phyloP scores from a whole-genome alignment of 2,113 vertebrate species.

The Entomyzon cyanotis region DNA sequence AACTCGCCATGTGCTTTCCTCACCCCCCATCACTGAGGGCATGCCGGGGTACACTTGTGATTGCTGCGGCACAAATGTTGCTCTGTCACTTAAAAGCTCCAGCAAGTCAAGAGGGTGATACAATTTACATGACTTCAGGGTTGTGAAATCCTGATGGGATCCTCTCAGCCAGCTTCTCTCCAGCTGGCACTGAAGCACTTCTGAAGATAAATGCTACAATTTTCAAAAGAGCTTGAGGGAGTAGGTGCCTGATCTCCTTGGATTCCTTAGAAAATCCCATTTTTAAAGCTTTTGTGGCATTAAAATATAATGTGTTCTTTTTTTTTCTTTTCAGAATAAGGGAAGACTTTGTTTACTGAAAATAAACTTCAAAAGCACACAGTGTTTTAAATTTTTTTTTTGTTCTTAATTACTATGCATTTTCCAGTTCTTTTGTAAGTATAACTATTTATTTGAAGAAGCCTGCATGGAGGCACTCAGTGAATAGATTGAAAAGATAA shows the following conservation, averaged over 20 bases:
- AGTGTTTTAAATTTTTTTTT: not conserved
- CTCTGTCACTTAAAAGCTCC: not conserved
- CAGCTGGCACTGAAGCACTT: not conserved
- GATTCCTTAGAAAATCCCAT: constrained; percentile 21
- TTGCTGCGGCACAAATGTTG: not conserved
- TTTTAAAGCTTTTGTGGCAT: not conserved
- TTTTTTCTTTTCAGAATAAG: not conserved
- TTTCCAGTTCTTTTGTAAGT: not conserved
- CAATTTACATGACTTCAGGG: not conserved
- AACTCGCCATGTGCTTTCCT: not conserved
- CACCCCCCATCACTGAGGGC: not conserved
- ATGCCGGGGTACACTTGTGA: not conserved
- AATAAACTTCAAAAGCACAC: constrained; percentile 1
- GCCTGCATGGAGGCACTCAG: not conserved
- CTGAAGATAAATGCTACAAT: not conserved
- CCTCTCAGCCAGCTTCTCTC: not conserved
- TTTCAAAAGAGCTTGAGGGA: constrained; percentile 20
- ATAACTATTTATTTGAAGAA: not conserved
- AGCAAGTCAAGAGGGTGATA: not conserved
- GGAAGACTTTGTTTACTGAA: constrained; percentile 24
- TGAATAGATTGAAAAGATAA: constrained; percentile 29
- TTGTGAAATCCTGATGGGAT: not conserved
- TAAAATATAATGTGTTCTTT: not conserved
- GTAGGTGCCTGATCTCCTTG: not conserved
- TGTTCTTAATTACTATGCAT: not conserved